phyloP scores from a whole-genome alignment of 2,113 vertebrate species.

The Choloepus hoffmanni region DNA sequence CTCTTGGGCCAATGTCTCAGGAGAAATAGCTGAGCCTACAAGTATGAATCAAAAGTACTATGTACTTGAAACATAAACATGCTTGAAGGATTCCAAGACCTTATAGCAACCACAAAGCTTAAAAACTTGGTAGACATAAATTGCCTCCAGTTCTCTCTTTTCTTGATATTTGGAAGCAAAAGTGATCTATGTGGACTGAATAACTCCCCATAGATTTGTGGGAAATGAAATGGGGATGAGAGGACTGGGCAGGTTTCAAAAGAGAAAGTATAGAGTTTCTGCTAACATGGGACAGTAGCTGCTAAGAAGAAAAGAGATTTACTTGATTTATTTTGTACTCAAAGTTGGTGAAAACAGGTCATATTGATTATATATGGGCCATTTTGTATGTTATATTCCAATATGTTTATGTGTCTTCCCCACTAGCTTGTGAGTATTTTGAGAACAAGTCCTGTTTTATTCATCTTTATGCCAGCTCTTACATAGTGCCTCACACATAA shows the following conservation, averaged over 20 bases:
- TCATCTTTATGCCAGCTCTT: neutral
- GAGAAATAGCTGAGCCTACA: neutral
- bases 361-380: neutral
- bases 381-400: neutral
- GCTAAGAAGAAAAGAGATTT: neutral
- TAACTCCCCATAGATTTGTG: neutral
- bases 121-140: neutral
- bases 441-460: slow-evolving; percentile 39
- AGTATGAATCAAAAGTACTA: neutral
- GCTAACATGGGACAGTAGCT: neutral
- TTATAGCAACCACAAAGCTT: neutral
- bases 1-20: neutral
- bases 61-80: neutral
- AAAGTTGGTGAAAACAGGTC: neutral
- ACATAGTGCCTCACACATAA: neutral
- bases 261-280: neutral
- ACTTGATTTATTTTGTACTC: slow-evolving; percentile 9
- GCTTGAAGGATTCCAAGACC: neutral
- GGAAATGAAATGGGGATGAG: neutral
- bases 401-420: neutral
- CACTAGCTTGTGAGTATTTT: neutral
- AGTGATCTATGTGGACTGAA: neutral
- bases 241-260: neutral
- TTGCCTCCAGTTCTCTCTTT: neutral
- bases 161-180: neutral